Evolutionary conservation across 2,113 vertebrate species (phyloP).

Genomic region (Aptenodytes patagonicus): DNA sequence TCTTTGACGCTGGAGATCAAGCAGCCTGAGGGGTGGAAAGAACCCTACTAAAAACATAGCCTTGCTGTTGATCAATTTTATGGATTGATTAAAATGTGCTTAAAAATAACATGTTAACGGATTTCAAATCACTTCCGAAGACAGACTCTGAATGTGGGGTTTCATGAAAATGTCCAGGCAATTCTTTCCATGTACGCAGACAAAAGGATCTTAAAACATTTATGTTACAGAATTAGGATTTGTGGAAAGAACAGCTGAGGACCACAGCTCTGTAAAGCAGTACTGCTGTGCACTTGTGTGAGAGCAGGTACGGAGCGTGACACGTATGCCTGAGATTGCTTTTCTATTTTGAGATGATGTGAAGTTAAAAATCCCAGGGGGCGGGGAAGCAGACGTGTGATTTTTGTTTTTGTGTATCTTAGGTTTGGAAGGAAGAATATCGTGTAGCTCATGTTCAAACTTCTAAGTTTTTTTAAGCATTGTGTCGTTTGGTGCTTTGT

Average conservation of each 20-base stretch:
- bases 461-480: background rate
- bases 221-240: background rate
- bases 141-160: background rate
- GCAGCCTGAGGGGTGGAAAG: background rate
- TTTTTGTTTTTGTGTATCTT: background rate
- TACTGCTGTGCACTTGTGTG: fast-evolving
- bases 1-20: background rate
- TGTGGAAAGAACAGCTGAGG: background rate
- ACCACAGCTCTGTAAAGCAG: background rate
- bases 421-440: background rate
- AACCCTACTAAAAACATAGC: background rate
- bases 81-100: background rate
- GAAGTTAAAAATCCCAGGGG: background rate
- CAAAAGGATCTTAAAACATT: background rate
- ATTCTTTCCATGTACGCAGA: background rate
- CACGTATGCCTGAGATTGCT: background rate
- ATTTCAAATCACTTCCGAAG: background rate
- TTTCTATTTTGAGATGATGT: background rate
- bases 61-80: background rate
- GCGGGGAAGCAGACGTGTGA: background rate
- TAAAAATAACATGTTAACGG: background rate
- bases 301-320: background rate
- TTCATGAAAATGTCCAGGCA: background rate
- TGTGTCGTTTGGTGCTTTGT: background rate
- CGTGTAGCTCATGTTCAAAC: fast-evolving